Conservation (phyloP, 1,140 invertebrate species). For the Sitodiplosis mosellana region DNA sequence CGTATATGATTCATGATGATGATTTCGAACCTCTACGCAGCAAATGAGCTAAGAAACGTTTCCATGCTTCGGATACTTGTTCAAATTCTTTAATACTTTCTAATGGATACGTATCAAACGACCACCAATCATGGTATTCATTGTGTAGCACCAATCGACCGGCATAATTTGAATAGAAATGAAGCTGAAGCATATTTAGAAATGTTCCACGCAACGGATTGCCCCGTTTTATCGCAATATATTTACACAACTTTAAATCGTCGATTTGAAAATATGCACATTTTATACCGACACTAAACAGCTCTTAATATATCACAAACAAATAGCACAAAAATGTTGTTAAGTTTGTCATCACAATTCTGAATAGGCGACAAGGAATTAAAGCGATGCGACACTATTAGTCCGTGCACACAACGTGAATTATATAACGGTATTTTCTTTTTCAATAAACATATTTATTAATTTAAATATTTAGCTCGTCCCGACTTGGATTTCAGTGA, state of each 20-base stretch:
- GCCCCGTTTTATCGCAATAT: neutral
- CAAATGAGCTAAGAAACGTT: slow-evolving; percentile 46
- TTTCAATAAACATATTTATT: too few relatives aligned
- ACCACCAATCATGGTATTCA: slow-evolving; percentile 27
- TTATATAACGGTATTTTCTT: too few relatives aligned
- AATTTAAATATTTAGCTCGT: too few relatives aligned
- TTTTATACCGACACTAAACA: too few relatives aligned
- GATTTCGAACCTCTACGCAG: slow-evolving; percentile 44
- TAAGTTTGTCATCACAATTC: too few relatives aligned
- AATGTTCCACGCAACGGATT: neutral
- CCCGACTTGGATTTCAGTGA: too few relatives aligned
- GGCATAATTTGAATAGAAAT: slow-evolving; percentile 58
- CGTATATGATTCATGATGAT: neutral
- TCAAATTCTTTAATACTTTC: slow-evolving; percentile 76
- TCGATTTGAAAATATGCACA: too few relatives aligned
- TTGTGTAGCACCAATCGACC: slow-evolving; percentile 30
- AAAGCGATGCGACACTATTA: too few relatives aligned
- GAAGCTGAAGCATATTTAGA: slow-evolving; percentile 47
- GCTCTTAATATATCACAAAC: too few relatives aligned
- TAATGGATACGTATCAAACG: slow-evolving; percentile 47
- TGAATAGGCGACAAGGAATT: too few relatives aligned
- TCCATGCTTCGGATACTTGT: slow-evolving; percentile 48
- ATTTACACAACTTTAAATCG: neutral
- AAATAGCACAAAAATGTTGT: too few relatives aligned
- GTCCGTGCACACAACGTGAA: too few relatives aligned